Evolutionary conservation across 2,888 invertebrate genomes (phyloP).

Genomic region (Ypsolopha sequella): DNA sequence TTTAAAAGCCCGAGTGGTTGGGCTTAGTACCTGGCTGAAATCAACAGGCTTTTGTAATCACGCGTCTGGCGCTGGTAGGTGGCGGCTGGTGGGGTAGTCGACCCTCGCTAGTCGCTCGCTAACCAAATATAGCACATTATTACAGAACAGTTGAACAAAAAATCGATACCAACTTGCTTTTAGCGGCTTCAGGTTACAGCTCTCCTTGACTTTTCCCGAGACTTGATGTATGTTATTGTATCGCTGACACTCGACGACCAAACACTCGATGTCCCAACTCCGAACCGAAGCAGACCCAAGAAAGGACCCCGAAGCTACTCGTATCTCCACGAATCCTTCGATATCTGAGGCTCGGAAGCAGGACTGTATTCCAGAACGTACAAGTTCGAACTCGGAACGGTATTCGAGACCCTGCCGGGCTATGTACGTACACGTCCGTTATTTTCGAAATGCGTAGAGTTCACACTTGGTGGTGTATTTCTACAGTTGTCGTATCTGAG

Average conservation of each 20-base stretch:
- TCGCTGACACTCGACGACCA: too few relatives aligned
- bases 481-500: too few relatives aligned
- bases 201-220: background rate
- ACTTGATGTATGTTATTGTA: too few relatives aligned
- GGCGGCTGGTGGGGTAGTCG: too few relatives aligned
- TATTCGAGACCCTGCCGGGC: background rate
- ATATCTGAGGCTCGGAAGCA: too few relatives aligned
- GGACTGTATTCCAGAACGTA: too few relatives aligned
- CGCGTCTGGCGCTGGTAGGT: too few relatives aligned
- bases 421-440: background rate
- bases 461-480: constrained; percentile 15
- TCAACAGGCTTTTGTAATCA: too few relatives aligned
- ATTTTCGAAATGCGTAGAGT: constrained; percentile 1
- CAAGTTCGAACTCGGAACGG: background rate
- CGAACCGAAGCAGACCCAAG: too few relatives aligned
- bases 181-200: background rate
- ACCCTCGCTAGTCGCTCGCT: background rate
- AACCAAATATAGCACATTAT: background rate
- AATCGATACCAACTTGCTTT: background rate
- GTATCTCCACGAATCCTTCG: background rate
- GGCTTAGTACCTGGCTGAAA: too few relatives aligned
- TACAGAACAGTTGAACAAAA: background rate
- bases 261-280: too few relatives aligned
- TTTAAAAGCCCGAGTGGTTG: too few relatives aligned
- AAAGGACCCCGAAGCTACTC: background rate